Evolutionary conservation across 1,140 invertebrate genomes (phyloP), one percentile per base, ranked within the genome.

Genomic region (Aphelenchoides fujianensis): DNA sequence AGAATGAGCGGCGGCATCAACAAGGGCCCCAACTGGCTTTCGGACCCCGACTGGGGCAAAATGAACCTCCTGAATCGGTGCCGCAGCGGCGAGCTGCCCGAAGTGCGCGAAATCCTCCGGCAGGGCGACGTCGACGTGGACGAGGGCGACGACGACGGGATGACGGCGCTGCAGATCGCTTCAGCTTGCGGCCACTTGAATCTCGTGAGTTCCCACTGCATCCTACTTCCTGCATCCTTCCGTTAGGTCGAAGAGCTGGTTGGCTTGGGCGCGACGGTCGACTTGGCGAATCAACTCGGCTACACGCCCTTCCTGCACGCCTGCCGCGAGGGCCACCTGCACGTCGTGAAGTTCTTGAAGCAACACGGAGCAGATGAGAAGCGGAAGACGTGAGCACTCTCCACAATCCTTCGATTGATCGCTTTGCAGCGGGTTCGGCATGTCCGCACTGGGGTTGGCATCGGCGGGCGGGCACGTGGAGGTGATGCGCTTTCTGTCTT

Each of bases 241-340:
- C n/a, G n/a, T 36, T 27, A 70, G 69, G 53, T 48, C 28, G 37
- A 70, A 68, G 48, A 28, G 28, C 87, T 98, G 62, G 86, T 98
- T 34, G 94, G 97, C 84, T 88, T 94, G 62, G 95, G 94, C 71
- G 95, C 95, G 28, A 97, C 98, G 85, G 94, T 98, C 77, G 95
- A 98, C 86, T 95, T 97, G 87, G 94, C 89, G 32, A 98, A 98
- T 86, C 94, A 97, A 85, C 95, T 98, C 87, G 95, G 95, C n/a
- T 98, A 97, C 85, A 98, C 95, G 3, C 95, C 96, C 16, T 86
- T 98, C 34, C 95, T 95, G 92, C 95, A 98, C 88, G 95, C 95
- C 68, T 93, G 94, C 12, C 88, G 95, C n/a, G 95, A 98, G 86
- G 95, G 95, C 30, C 95, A 98, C 85, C 92, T 97, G 85, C 93